Evolutionary conservation across 2,113 vertebrate species (phyloP), one percentile per base, ranked within the genome.

Genomic region (Leptocoma aspasia): DNA sequence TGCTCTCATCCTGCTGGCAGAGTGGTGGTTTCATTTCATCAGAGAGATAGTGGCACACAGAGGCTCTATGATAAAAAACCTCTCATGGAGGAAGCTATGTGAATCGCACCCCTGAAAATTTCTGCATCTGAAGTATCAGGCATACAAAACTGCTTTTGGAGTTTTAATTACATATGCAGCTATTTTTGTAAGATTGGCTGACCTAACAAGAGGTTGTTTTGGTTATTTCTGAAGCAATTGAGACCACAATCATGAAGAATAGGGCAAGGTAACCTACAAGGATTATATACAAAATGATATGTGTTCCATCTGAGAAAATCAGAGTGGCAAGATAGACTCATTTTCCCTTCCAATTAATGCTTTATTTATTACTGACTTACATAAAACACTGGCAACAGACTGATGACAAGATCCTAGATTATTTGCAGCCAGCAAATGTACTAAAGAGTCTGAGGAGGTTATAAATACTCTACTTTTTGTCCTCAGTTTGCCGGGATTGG

Each of bases 401-500:
- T 49, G 71, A 60, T 35, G 50, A 39, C 89, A 78, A 76, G 78
- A 76, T 94, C 89, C 70, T 81, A 94, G 56, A 95, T 97, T 90
- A 82, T 86, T 92, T 94, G 82, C 76, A 96, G 96, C 94, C 61
- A 81, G 94, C 76, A 95, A 96, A 96, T 88, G 82, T 90, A 54
- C 95, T 93, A 66, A 90, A 61, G 89, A 72, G 77, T 87, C 93
- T 77, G 79, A 93, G 69, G 57, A 82, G 87, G 97, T 95, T 98
- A 98, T 97, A 98, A 98, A 98, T 97, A 97, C 88, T 96, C 94
- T 97, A 97, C 96, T 97, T 98, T 98, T 96, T 98, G 97, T 98
- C 98, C 97, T 98, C 97, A 96, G 97, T 97, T 98, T 98, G 98
- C 98, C 66, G 33, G 97, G 98, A 97, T 98, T 84, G 90, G 83